phyloP scores from a whole-genome alignment of 2,797 vertebrate species.

The Agapornis canus region DNA sequence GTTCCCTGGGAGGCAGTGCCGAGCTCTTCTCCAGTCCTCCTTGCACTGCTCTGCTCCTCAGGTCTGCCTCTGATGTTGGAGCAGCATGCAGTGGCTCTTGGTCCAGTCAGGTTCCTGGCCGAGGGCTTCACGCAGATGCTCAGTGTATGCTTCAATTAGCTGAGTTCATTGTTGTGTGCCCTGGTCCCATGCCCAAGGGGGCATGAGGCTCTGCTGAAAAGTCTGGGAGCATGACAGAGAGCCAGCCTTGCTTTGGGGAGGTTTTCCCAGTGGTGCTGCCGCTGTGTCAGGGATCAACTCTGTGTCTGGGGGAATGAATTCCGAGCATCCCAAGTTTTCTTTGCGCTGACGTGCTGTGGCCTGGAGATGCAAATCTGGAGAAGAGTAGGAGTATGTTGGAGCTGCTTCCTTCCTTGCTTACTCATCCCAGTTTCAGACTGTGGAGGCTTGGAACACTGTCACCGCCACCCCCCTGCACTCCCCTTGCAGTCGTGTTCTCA shows the following conservation, averaged over 20 bases:
- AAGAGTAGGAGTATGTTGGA: neutral
- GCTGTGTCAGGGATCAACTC: neutral
- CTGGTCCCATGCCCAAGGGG: neutral
- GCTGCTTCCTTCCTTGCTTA: neutral
- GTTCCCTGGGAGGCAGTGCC: neutral
- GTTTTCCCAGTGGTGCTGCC: neutral
- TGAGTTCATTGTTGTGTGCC: neutral
- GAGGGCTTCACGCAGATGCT: neutral
- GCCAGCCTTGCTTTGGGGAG: neutral
- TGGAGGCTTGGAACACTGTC: neutral
- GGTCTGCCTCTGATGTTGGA: neutral
- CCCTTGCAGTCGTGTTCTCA: neutral
- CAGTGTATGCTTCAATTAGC: neutral
- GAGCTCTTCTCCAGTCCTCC: neutral
- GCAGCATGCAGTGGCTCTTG: neutral
- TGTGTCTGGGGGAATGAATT: neutral
- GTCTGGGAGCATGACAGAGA: neutral
- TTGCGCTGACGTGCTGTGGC: neutral
- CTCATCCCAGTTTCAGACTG: neutral
- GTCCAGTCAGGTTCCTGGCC: neutral
- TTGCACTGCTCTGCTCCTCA: neutral
- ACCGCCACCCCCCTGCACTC: fast-evolving
- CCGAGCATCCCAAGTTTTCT: neutral
- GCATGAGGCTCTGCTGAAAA: neutral
- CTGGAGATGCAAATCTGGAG: neutral